phyloP scores from a whole-genome alignment of 2,888 invertebrate species.

The Andrena camellia region DNA sequence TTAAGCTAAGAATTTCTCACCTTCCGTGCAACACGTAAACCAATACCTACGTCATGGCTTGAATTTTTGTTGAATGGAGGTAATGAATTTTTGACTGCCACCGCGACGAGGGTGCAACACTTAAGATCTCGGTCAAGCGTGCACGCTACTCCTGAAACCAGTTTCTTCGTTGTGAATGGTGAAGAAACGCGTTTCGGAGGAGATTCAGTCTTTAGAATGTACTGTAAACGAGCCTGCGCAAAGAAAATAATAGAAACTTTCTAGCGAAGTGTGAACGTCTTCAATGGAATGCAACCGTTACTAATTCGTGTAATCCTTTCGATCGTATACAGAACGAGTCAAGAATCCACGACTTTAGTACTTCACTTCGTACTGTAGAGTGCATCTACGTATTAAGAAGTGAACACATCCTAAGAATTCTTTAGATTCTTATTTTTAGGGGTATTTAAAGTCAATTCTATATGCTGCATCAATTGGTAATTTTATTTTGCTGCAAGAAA shows the following conservation, averaged over 20 bases:
- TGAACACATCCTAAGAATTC: too few species aligned
- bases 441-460: too few species aligned
- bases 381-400: too few species aligned
- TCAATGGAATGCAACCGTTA: background rate
- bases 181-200: background rate
- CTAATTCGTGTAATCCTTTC: too few species aligned
- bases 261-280: background rate
- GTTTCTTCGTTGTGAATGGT: background rate
- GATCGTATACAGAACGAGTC: too few species aligned
- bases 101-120: constrained; percentile 19
- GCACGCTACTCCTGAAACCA: background rate
- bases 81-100: background rate
- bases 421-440: too few species aligned
- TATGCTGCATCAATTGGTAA: too few species aligned
- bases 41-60: constrained; percentile 4
- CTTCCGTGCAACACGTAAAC: constrained; percentile 35
- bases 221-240: background rate
- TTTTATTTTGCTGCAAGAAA: too few species aligned
- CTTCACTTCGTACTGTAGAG: too few species aligned
- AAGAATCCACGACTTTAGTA: too few species aligned
- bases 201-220: background rate
- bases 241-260: background rate
- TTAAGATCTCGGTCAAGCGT: background rate
- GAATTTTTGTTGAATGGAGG: background rate
- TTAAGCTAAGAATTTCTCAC: constrained; percentile 33